These are phyloP conservation scores for Aleiodes leptofemur DNA, from an alignment of 2,888 invertebrate species.

Conservation along the genomic window DNA sequence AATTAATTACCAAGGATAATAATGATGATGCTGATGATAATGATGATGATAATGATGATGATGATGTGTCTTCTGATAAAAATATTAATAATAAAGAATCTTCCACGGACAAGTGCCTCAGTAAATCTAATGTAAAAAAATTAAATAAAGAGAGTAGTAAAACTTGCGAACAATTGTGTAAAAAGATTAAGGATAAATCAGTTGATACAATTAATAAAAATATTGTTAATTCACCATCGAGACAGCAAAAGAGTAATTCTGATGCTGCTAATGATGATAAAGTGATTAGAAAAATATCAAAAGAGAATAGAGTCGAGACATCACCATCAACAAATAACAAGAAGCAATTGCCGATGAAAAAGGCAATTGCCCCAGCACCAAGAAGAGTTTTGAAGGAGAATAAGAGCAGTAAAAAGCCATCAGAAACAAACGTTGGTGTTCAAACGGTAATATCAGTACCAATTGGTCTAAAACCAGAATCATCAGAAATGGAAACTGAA, in stretches of 20 bases:
- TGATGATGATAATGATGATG: slow-evolving; percentile 16
- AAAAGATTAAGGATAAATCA: slow-evolving; percentile 64
- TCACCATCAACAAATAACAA: slow-evolving; percentile 46
- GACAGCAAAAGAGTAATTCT: slow-evolving; percentile 50
- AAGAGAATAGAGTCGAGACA: slow-evolving; percentile 57
- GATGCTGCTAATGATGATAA: slow-evolving; percentile 46
- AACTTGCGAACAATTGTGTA: slow-evolving; percentile 58
- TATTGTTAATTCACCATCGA: slow-evolving; percentile 40
- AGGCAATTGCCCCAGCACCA: slow-evolving; percentile 51
- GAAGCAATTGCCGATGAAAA: slow-evolving; percentile 53
- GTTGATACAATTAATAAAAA: slow-evolving; percentile 33
- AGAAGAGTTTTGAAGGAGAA: slow-evolving; percentile 71
- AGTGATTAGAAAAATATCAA: slow-evolving; percentile 54
- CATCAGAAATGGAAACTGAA: slow-evolving; percentile 51
- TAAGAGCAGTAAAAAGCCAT: slow-evolving; percentile 66
- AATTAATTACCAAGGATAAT: slow-evolving; percentile 21
- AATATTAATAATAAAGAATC: slow-evolving; percentile 31
- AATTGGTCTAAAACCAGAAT: slow-evolving; percentile 64
- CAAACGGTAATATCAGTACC: slow-evolving; percentile 68
- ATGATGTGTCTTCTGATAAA: neutral
- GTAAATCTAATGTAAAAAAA: slow-evolving; percentile 55
- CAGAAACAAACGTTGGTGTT: slow-evolving; percentile 63
- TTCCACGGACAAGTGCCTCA: slow-evolving; percentile 62
- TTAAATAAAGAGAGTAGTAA: slow-evolving; percentile 55
- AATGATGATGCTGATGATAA: neutral